Percentiles rank a stretch among this genome's conserved stretches.
Evolutionary conservation across 1,140 invertebrate species (phyloP).

Genomic region (Drosophila orosa): DNA sequence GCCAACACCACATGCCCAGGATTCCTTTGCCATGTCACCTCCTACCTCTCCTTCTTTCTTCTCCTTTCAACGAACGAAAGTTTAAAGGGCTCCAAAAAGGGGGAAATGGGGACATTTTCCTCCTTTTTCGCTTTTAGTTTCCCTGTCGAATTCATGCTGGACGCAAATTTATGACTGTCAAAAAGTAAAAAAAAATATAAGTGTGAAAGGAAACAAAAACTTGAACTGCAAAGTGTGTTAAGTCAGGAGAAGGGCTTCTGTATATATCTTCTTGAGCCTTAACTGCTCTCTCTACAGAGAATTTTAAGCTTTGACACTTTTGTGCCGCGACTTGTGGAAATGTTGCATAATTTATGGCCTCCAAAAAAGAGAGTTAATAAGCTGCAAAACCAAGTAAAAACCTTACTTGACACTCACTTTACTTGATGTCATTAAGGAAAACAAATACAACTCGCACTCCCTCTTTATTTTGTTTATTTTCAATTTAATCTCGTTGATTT

Average conservation of each 20-base stretch:
- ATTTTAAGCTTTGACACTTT: slow-evolving; percentile 54
- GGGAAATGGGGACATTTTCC: slow-evolving; percentile 18
- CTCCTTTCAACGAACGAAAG: slow-evolving; percentile 1
- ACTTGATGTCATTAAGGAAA: neutral
- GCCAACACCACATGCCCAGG: slow-evolving; percentile 19
- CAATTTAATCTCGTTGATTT: slow-evolving; percentile 1
- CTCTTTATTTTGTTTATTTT: neutral
- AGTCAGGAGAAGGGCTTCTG: neutral
- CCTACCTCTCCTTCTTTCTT: neutral
- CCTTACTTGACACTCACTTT: no score
- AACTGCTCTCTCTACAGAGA: slow-evolving; percentile 6
- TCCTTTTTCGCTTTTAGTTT: slow-evolving; percentile 18
- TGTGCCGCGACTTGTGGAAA: slow-evolving; percentile 5
- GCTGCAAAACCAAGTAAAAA: neutral
- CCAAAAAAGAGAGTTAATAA: slow-evolving; percentile 4
- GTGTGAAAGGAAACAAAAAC: slow-evolving; percentile 24
- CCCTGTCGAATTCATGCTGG: slow-evolving; percentile 71
- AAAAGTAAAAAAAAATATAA: slow-evolving; percentile 39
- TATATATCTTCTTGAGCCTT: slow-evolving; percentile 3
- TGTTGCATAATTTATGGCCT: slow-evolving; percentile 53
- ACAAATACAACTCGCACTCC: neutral
- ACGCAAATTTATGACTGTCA: slow-evolving; percentile 75
- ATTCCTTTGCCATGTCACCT: neutral
- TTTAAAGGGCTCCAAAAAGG: neutral
- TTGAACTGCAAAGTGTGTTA: slow-evolving; percentile 33